Base-by-base conservation (phyloP, 2,113 vertebrate species). In the Plestiodon gilberti region DNA sequence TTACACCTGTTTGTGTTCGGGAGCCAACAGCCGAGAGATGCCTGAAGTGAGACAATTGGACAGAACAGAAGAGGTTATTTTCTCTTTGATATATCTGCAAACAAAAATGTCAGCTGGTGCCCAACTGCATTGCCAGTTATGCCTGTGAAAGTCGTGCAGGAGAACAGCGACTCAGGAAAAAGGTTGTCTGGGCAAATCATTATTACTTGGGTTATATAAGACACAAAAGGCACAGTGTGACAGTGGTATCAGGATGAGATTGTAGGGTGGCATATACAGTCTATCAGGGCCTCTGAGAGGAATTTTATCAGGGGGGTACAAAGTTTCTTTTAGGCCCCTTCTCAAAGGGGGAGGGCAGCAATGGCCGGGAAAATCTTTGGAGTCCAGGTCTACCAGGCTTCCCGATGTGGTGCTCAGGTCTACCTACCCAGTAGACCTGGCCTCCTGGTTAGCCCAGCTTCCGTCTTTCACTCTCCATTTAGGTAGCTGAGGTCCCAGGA, bases 31-130 rank as follows among this genome's bases (percentile, higher is more conserved):
- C 79, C 35, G 35, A 55, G 57, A 62, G 0, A n/a, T 28, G n/a
- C 25, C 48, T 82, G 52, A n/a, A 85, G 25, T 38, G 22, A 89
- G 91, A 87, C 17, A 77, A 13, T 6, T 87, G 57, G 74, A 87
- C 70, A 87, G 74, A 33, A 6, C 52, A 5, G 22, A 64, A 85
- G 55, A 3, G 74, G 87, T 67, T n/a, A 6, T 52, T 81, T 89
- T 82, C 61, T 9, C n/a, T 73, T 62, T 89, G 55, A 59, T 40
- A 6, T 0, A 4, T 71, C 61, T 91, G 87, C 71, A 78, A 64
- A 76, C 13, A 74, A 43, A 77, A 86, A n/a, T n/a, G 28, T 83
- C 81, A 90, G 81, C 17, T 77, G 69, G 89, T 81, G 85, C 88
- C 78, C 18, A 85, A 70, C 57, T 86, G 55, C 28, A 38, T 15